Evolutionary conservation across 2,888 invertebrate genomes (phyloP).

Genomic region (Rhodophaea formosa): DNA sequence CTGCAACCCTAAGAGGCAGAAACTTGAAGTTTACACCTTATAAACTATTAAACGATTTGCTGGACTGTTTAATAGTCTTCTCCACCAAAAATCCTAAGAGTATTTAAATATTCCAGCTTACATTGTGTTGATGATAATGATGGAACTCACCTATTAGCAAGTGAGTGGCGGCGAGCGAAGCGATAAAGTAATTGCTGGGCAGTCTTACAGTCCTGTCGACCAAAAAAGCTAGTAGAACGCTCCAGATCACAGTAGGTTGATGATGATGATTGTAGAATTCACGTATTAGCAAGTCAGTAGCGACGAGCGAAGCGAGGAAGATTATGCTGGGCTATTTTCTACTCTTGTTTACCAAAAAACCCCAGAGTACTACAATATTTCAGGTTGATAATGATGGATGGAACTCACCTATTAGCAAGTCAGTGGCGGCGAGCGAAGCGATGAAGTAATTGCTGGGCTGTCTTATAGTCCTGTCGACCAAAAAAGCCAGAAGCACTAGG

Average conservation of each 20-base stretch:
- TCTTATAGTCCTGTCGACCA: conserved; percentile 94
- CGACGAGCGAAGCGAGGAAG: too few relatives aligned
- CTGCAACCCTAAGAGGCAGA: too few relatives aligned
- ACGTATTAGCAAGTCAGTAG: too few relatives aligned
- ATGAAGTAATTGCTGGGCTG: conserved; percentile 99
- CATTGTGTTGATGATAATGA: neutral
- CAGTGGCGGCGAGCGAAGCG: conserved; percentile 97
- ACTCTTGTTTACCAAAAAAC: too few relatives aligned
- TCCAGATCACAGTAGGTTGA: conserved; percentile 98
- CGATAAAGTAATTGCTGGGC: conserved; percentile 99
- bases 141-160: conserved; percentile 93
- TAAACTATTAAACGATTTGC: too few relatives aligned
- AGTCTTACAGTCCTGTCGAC: conserved; percentile 96
- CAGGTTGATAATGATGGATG: neutral
- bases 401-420: conserved; percentile 94
- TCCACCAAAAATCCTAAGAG: too few relatives aligned
- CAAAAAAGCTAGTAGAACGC: conserved; percentile 96
- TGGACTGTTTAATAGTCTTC: too few relatives aligned
- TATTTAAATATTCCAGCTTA: too few relatives aligned
- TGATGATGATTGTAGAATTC: too few relatives aligned
- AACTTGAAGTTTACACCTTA: too few relatives aligned
- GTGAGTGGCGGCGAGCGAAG: conserved; percentile 98
- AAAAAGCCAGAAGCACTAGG: conserved; percentile 95
- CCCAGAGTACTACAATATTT: too few relatives aligned
- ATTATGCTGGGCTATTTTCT: too few relatives aligned